Evolutionary conservation across 2,113 vertebrate genomes (phyloP).

Genomic region (Ariopsis seemanni): DNA sequence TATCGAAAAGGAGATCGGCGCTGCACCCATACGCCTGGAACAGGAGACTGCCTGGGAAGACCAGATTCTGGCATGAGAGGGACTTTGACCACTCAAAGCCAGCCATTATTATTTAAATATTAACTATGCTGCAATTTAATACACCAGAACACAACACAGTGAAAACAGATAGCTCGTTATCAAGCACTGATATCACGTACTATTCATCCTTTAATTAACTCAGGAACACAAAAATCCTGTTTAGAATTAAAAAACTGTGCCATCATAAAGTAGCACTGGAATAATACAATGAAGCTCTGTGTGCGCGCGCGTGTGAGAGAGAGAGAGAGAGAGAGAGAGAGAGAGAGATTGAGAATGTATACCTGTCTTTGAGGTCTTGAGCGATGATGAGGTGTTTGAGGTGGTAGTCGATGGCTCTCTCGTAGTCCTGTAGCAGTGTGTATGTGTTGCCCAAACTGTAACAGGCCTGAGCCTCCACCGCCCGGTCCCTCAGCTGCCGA

Average conservation of each 20-base stretch:
- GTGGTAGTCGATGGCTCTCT: slow-evolving; percentile 93
- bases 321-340: too few species aligned
- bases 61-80: too few species aligned
- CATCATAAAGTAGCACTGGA: not conserved
- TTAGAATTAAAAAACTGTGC: not conserved
- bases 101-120: not conserved
- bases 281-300: not conserved
- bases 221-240: too few species aligned
- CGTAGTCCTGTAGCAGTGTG: slow-evolving; percentile 92
- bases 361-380: slow-evolving; percentile 78
- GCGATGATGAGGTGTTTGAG: slow-evolving; percentile 93
- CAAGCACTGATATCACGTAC: not conserved
- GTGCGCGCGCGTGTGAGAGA: too few species aligned
- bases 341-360: not conserved
- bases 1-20: too few species aligned
- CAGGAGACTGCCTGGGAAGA: too few species aligned
- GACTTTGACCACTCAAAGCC: too few species aligned
- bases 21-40: too few species aligned
- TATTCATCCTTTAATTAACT: not conserved
- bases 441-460: slow-evolving; percentile 97
- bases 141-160: too few species aligned
- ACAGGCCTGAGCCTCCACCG: slow-evolving; percentile 94
- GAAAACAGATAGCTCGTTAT: not conserved
- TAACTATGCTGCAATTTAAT: not conserved
- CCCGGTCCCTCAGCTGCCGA: slow-evolving; percentile 87